A percentile compares a stretch with the other conserved stretches of the same genome.
Conservation (phyloP, 2,888 invertebrate species). For the Sarcophaga rosellei region DNA sequence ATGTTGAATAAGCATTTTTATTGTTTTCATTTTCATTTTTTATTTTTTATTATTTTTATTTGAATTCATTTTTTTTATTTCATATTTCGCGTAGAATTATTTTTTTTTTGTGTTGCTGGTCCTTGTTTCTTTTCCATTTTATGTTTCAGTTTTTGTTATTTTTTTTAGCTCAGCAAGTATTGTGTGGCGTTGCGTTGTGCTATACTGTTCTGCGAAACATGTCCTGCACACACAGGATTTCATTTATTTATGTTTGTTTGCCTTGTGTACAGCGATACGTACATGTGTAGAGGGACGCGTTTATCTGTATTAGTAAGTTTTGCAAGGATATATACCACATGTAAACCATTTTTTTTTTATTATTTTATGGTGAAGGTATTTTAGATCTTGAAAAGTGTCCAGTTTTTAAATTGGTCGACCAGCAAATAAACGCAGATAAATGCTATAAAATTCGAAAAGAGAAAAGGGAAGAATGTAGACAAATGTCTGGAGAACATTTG, state of each 20-base stretch:
- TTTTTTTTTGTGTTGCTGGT: slow-evolving; percentile 9
- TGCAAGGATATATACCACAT: neutral
- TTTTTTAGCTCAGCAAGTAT: slow-evolving; percentile 24
- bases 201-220: slow-evolving; percentile 7
- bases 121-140: slow-evolving; percentile 12
- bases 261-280: slow-evolving; percentile 5
- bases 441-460: neutral
- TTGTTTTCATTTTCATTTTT: slow-evolving; percentile 25
- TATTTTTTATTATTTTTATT: slow-evolving; percentile 35
- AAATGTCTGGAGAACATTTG: slow-evolving; percentile 11
- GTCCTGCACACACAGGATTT: slow-evolving; percentile 54
- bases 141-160: slow-evolving; percentile 19
- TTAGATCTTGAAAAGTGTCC: slow-evolving; percentile 36
- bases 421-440: slow-evolving; percentile 21
- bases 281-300: neutral
- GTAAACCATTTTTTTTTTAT: slow-evolving; percentile 6
- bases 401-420: slow-evolving; percentile 17
- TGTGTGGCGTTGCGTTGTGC: neutral
- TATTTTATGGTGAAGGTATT: slow-evolving; percentile 23
- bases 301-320: slow-evolving; percentile 1
- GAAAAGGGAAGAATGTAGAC: neutral
- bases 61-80: slow-evolving; percentile 37
- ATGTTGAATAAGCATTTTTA: slow-evolving; percentile 58
- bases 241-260: slow-evolving; percentile 48
- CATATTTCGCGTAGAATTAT: slow-evolving; percentile 36